Evolutionary conservation across 2,888 invertebrate species (phyloP).

Genomic region (Hypercompe scribonia): DNA sequence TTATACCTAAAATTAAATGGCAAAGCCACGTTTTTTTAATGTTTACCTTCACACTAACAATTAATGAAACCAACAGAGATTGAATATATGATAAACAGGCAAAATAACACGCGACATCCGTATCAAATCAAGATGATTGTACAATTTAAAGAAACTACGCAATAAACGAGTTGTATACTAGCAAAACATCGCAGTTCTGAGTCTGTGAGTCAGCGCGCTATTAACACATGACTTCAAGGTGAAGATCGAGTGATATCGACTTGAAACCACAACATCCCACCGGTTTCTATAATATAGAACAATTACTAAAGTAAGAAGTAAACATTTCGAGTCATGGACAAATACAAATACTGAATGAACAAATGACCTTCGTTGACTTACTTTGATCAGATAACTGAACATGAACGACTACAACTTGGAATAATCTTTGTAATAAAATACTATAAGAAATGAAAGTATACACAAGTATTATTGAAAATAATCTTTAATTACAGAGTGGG

Average conservation of each 20-base stretch:
- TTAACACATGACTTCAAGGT: constrained; percentile 77
- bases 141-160: constrained; percentile 54
- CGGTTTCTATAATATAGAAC: constrained; percentile 31
- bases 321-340: constrained; percentile 28
- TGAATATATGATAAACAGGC: constrained; percentile 25
- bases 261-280: constrained; percentile 42
- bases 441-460: not conserved
- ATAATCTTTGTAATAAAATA: constrained; percentile 9
- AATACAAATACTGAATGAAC: constrained; percentile 43
- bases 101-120: constrained; percentile 24
- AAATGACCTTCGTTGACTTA: constrained; percentile 34
- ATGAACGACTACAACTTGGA: constrained; percentile 12
- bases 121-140: constrained; percentile 42
- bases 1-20: not conserved
- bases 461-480: not conserved
- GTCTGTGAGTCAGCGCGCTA: constrained; percentile 65
- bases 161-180: constrained; percentile 60
- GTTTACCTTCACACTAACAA: not conserved
- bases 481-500: not conserved
- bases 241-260: constrained; percentile 61
- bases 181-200: constrained; percentile 42
- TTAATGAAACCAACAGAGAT: not conserved
- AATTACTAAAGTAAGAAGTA: constrained; percentile 17
- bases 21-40: not conserved
- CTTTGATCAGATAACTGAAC: constrained; percentile 25